Conservation (phyloP, 2,888 invertebrate genomes). For the Sepiola atlantica region DNA sequence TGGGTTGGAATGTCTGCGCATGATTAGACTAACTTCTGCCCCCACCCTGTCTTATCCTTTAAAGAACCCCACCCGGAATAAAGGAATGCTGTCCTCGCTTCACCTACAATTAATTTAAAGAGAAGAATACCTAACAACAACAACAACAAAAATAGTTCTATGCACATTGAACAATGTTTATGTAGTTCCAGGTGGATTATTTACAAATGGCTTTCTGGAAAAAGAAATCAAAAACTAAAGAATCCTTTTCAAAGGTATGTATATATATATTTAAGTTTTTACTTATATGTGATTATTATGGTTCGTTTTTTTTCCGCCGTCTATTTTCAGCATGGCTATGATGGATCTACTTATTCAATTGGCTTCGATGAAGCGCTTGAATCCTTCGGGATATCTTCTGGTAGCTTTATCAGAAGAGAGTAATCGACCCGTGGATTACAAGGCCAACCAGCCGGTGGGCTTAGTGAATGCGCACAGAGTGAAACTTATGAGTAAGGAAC, state of each 20-base stretch:
- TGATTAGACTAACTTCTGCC: neutral
- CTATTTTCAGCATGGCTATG: constrained; percentile 82
- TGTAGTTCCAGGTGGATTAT: neutral
- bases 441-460: constrained; percentile 85
- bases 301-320: neutral
- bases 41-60: neutral
- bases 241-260: neutral
- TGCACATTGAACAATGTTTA: neutral
- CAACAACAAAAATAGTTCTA: neutral
- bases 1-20: neutral
- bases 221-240: neutral
- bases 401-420: constrained; percentile 80
- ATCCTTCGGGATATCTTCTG: constrained; percentile 81
- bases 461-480: constrained; percentile 71
- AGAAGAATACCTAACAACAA: neutral
- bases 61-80: neutral
- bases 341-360: constrained; percentile 85
- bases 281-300: neutral
- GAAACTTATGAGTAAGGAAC: constrained; percentile 34
- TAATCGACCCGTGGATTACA: constrained; percentile 78
- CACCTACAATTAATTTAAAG: neutral
- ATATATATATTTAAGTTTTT: neutral
- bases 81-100: neutral
- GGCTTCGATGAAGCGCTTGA: constrained; percentile 81
- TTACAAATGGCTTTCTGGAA: neutral